Conservation (phyloP, 1,140 invertebrate genomes). For the Tetragonula clypearis region DNA sequence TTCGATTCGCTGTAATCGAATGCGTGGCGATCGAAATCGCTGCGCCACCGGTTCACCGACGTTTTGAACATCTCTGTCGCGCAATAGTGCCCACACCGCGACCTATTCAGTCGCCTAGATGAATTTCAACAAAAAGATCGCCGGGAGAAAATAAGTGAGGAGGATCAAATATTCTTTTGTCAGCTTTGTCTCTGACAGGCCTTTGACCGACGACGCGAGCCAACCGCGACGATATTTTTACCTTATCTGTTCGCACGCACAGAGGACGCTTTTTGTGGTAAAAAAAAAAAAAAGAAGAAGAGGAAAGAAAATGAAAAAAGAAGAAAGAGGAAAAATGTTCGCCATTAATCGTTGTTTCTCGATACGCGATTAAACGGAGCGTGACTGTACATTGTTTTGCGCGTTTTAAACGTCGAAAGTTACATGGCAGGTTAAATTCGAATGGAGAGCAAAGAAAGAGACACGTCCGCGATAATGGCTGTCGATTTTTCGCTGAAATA, state of each 20-base stretch:
- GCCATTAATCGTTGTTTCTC: constrained; percentile 9
- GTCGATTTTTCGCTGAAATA: neutral
- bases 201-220: constrained; percentile 21
- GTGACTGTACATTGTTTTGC: neutral
- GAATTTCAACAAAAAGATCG: neutral
- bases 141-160: constrained; percentile 5
- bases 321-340: neutral
- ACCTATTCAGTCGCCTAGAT: neutral
- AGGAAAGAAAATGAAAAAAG: neutral
- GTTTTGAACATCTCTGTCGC: neutral
- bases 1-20: neutral
- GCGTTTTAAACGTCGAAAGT: constrained; percentile 4
- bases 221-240: constrained; percentile 21
- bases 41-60: neutral
- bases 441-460: neutral
- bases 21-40: neutral
- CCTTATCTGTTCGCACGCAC: constrained; percentile 8
- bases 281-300: no score
- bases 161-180: constrained; percentile 37
- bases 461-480: neutral
- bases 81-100: neutral
- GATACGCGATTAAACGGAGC: constrained; percentile 3
- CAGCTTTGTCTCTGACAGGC: constrained; percentile 6
- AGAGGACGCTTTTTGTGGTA: neutral
- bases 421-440: neutral